Base-by-base conservation (phyloP, 1,140 invertebrate species). In the Drosophila aff. region DNA sequence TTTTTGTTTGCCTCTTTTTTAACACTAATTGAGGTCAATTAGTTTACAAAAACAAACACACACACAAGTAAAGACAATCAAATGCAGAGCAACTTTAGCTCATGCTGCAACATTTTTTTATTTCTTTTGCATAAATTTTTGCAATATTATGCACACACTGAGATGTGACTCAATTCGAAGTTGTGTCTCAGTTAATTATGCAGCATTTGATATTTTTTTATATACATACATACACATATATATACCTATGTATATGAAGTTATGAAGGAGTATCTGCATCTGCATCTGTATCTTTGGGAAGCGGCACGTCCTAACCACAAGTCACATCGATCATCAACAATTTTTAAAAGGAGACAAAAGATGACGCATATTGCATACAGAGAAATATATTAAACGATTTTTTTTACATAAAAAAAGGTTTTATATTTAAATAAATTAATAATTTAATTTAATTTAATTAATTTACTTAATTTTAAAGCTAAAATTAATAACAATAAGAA, bases 1-100 rank as follows among this genome's bases (percentile, higher is more conserved):
- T 28, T 49, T 18, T 69, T 75, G 36, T 68, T 57, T 23, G 33
- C 61, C 33, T 21, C n/a, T 68, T 76, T 46, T 50, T 53, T 77
- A 55, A 59, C 68, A 71, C 67, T 89, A 85, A 90, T 90, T 89
- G 85, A 85, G 85, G 85, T 90, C 85, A 90, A 89, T 89, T 90
- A 89, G 85, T 85, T 89, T 76, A 81, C 58, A 87, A 63, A 79
- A 52, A 65, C 18, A 64, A 68, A n/a, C 50, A 59, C 31, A 43
- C 46, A 65, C 31, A 46, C 53, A 68, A 69, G 57, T 61, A 38
- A 68, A 81, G 62, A 79, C 65, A 85, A 81, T 66, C 82, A 71
- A 82, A 80, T 87, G 83, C 75, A 82, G 79, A 66, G 80, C 67
- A 87, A 79, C 58, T 75, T 58, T 28, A 55, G 50, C 49, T 43